phyloP scores from a whole-genome alignment of 2,113 vertebrate genomes.

The Elephantulus edwardii region DNA sequence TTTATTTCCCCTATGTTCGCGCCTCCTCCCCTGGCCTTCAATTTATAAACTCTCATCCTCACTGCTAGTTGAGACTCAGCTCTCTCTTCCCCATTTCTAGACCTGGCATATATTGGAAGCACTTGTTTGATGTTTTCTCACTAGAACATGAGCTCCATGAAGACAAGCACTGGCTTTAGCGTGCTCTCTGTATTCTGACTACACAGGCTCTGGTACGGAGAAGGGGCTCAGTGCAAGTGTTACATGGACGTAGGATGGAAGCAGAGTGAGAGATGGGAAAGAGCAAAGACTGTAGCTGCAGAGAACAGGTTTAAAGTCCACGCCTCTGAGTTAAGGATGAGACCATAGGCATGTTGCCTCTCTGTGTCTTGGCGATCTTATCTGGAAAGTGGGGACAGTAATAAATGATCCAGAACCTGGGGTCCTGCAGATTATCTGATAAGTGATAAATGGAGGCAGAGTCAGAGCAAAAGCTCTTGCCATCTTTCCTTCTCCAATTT shows the following conservation, averaged over 20 bases:
- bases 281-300: not conserved
- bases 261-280: not conserved
- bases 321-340: not conserved
- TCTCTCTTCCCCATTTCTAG: not conserved
- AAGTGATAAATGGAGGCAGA: not conserved
- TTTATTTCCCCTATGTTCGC: not conserved
- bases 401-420: not conserved
- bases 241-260: not conserved
- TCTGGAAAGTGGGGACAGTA: not conserved
- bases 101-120: not conserved
- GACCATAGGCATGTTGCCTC: not conserved
- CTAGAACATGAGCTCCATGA: not conserved
- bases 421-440: not conserved
- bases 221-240: not conserved
- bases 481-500: not conserved
- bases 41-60: too few species aligned
- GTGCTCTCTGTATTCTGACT: not conserved
- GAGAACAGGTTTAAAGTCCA: fast-evolving
- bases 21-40: not conserved
- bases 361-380: not conserved
- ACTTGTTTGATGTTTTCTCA: not conserved
- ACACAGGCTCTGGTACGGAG: not conserved
- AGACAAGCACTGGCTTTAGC: not conserved
- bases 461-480: not conserved
- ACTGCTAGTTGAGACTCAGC: not conserved